Percentiles rank a stretch among this genome's conserved stretches.
phyloP scores from a whole-genome alignment of 92 coral and sea anemone species.

The Phenganax marumi region DNA sequence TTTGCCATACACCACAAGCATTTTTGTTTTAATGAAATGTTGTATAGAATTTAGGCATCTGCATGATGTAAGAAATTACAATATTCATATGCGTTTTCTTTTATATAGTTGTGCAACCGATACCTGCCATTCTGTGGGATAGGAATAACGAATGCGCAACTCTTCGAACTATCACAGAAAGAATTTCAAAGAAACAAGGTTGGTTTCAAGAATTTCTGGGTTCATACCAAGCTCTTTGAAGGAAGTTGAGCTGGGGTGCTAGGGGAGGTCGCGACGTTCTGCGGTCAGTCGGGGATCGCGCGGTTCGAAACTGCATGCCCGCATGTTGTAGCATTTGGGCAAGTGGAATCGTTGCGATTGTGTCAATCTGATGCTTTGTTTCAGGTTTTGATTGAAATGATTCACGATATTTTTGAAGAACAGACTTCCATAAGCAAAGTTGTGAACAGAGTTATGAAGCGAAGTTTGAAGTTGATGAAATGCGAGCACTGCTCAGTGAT shows the following conservation, averaged over 20 bases:
- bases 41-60: too few relatives aligned
- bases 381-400: conserved; percentile 92
- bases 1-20: too few relatives aligned
- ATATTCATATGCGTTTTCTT: not conserved
- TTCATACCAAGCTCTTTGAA: not conserved
- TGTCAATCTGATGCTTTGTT: not conserved
- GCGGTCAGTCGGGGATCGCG: too few relatives aligned
- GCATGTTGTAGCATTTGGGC: not conserved
- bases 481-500: conserved; percentile 97
- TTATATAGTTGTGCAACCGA: conserved; percentile 84
- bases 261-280: too few relatives aligned
- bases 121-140: conserved; percentile 97
- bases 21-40: too few relatives aligned
- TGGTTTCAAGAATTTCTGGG: conserved; percentile 19
- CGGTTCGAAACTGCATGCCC: too few relatives aligned
- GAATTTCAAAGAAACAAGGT: conserved; percentile 98
- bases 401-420: conserved; percentile 98
- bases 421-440: conserved; percentile 95
- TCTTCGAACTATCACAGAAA: conserved; percentile 91
- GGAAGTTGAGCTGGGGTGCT: too few relatives aligned
- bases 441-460: conserved; percentile 91
- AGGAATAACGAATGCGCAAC: conserved; percentile 96
- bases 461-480: conserved; percentile 85
- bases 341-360: not conserved
- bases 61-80: too few relatives aligned